A percentile compares a stretch with the other conserved stretches of the same genome.
phyloP scores from a whole-genome alignment of 2,888 invertebrate genomes.

The Campoplex nolae region DNA sequence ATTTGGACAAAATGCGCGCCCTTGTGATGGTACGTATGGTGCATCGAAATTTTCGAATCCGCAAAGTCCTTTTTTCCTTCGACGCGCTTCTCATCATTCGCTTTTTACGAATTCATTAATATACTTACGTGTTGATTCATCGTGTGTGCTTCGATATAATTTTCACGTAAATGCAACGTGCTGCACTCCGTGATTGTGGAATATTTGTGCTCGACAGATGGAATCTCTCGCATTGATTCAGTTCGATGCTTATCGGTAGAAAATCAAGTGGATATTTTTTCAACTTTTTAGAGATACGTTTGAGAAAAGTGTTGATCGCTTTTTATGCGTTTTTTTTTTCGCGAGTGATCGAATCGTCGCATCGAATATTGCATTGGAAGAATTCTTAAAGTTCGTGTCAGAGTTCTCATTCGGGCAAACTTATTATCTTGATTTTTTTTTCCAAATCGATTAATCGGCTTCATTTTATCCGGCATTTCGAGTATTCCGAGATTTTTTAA shows the following conservation, averaged over 20 bases:
- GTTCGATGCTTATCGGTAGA: conserved; percentile 24
- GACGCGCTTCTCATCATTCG: conserved; percentile 3
- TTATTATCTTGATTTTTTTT: neutral
- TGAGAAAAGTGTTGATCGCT: neutral
- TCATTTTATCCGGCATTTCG: neutral
- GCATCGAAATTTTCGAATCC: conserved; percentile 47
- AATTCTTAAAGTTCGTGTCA: neutral
- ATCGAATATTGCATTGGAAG: neutral
- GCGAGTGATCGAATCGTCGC: neutral
- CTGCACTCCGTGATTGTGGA: conserved; percentile 57
- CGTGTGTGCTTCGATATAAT: conserved; percentile 48
- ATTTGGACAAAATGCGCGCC: conserved; percentile 78
- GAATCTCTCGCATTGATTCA: conserved; percentile 52
- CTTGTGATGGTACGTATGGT: conserved; percentile 82
- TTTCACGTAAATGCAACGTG: conserved; percentile 26
- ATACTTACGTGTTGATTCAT: conserved; percentile 36
- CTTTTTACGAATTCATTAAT: conserved; percentile 9
- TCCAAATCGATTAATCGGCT: neutral
- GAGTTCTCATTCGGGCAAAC: neutral
- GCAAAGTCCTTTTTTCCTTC: conserved; percentile 20
- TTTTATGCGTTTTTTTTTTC: conserved; percentile 1
- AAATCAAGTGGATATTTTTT: conserved; percentile 40
- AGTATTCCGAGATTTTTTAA: neutral
- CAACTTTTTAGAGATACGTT: neutral
- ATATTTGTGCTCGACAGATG: conserved; percentile 51